These are phyloP conservation scores for Nomada goodeniana DNA, from an alignment of 2,888 invertebrate species.

Conservation along the genomic window DNA sequence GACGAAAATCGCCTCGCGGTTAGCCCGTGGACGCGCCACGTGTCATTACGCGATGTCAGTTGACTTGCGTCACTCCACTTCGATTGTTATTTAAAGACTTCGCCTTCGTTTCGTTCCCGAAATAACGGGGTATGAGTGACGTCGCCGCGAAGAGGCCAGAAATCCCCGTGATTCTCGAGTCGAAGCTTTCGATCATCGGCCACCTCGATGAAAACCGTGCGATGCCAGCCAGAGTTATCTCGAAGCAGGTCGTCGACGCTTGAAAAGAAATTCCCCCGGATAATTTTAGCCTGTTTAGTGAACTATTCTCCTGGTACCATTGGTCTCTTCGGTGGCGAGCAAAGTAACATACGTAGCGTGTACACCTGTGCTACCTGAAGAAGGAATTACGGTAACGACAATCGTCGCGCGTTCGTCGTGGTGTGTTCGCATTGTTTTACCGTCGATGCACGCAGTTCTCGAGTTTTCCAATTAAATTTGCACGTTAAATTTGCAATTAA, in stretches of 20 bases:
- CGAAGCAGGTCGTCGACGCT: not conserved
- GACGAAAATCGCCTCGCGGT: constrained; percentile 7
- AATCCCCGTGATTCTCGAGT: constrained; percentile 17
- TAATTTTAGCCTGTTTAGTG: not conserved
- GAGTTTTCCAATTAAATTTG: constrained; percentile 22
- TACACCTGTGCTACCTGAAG: not conserved
- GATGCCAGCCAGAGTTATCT: not conserved
- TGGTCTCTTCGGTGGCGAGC: too few species aligned
- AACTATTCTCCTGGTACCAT: too few species aligned
- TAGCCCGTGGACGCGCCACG: constrained; percentile 34
- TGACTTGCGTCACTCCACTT: constrained; percentile 59
- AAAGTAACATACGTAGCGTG: not conserved
- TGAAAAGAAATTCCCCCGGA: not conserved
- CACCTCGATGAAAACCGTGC: not conserved
- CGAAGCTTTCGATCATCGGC: constrained; percentile 12
- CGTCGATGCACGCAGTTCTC: not conserved
- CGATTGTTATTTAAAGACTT: constrained; percentile 68
- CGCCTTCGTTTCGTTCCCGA: constrained; percentile 45
- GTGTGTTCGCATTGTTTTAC: not conserved
- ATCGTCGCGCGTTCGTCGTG: not conserved
- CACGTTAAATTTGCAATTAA: too few species aligned
- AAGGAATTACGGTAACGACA: not conserved
- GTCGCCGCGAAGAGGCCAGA: constrained; percentile 17
- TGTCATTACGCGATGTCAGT: constrained; percentile 62
- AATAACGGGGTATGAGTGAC: constrained; percentile 60